phyloP scores from a whole-genome alignment of 2,113 vertebrate species.

The Ailurus styani region DNA sequence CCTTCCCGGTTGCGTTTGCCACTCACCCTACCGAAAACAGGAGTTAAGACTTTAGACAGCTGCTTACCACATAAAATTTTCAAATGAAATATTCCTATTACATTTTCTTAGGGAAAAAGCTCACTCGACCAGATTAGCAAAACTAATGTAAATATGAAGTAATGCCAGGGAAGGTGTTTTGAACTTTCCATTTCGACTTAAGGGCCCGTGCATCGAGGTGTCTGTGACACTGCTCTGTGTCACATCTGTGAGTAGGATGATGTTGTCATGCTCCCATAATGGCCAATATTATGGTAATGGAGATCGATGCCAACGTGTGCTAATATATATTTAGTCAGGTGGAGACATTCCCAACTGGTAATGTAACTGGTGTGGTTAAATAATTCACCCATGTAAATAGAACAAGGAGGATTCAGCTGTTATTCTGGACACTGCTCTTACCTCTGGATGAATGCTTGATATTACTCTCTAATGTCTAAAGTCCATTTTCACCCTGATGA shows the following conservation, averaged over 20 bases:
- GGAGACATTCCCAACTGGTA: conserved; percentile 50
- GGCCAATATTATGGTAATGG: conserved; percentile 53
- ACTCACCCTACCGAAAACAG: conserved; percentile 69
- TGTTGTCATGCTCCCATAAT: conserved; percentile 49
- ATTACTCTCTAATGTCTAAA: background rate
- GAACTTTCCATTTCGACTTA: conserved; percentile 47
- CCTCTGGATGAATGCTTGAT: background rate
- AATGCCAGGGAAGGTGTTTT: conserved; percentile 50
- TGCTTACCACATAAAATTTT: conserved; percentile 59
- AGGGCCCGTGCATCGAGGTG: conserved; percentile 33
- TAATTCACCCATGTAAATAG: conserved; percentile 35
- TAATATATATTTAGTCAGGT: conserved; percentile 70
- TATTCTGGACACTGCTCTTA: conserved; percentile 1
- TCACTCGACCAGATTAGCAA: conserved; percentile 63
- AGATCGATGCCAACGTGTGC: conserved; percentile 6
- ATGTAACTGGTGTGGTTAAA: conserved; percentile 28
- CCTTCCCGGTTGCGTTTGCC: conserved; percentile 66
- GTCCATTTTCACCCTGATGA: background rate
- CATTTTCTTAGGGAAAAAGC: conserved; percentile 58
- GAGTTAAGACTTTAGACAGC: conserved; percentile 68
- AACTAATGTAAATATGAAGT: conserved; percentile 66
- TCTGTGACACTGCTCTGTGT: conserved; percentile 59
- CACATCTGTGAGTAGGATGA: conserved; percentile 51
- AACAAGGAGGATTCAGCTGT: background rate
- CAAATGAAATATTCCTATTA: conserved; percentile 69